A percentile compares a stretch with the other conserved stretches of the same genome.
Evolutionary conservation across 2,113 vertebrate genomes (phyloP).

Genomic region (Megaleporinus macrocephalus): DNA sequence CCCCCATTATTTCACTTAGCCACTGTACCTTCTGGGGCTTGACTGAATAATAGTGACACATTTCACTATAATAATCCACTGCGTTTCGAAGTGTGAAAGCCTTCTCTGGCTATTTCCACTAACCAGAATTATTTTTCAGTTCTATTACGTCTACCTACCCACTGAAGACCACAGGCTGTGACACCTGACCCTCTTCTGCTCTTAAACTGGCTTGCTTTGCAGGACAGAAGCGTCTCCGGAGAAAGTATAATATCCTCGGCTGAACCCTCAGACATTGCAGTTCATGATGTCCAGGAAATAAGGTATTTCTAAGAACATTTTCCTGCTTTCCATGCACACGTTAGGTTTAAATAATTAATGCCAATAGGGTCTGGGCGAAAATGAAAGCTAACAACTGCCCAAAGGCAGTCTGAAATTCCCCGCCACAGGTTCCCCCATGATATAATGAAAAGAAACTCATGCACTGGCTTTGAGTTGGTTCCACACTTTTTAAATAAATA

Average conservation of each 20-base stretch:
- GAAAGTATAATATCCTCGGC: constrained; percentile 16
- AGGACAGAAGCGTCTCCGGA: neutral
- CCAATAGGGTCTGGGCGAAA: constrained; percentile 54
- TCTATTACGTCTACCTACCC: neutral
- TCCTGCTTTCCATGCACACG: constrained; percentile 44
- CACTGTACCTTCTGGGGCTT: neutral
- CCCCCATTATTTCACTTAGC: too few species aligned
- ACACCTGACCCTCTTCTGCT: constrained; percentile 25
- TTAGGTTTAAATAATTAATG: constrained; percentile 65
- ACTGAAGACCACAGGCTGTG: constrained; percentile 6
- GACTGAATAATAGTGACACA: neutral
- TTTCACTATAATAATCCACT: constrained; percentile 1
- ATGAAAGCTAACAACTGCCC: constrained; percentile 60
- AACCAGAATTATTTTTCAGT: constrained; percentile 10
- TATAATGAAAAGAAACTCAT: constrained; percentile 64
- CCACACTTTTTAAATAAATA: constrained; percentile 56
- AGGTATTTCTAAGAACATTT: constrained; percentile 37
- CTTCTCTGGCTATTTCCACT: neutral
- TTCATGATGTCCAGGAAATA: constrained; percentile 35
- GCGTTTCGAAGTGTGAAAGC: neutral
- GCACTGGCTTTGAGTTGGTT: constrained; percentile 30
- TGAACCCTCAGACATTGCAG: constrained; percentile 8
- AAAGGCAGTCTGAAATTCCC: constrained; percentile 46
- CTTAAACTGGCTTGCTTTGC: constrained; percentile 31
- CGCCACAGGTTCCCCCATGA: constrained; percentile 48